Evolutionary conservation across 2,797 vertebrate genomes (phyloP), one percentile per base, ranked within the genome.

Genomic region (Enteromius fasciolatus): DNA sequence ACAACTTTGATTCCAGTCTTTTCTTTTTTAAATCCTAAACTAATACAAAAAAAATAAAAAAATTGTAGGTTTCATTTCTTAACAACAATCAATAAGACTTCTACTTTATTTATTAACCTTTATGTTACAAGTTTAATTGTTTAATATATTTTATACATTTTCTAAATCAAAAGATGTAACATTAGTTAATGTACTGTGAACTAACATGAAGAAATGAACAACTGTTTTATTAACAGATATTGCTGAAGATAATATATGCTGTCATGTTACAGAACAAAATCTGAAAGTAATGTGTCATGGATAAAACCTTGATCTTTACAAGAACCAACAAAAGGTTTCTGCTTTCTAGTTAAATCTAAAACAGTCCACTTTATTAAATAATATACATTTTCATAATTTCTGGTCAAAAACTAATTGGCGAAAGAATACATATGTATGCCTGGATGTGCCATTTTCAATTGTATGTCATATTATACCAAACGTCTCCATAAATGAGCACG

Each of bases 11-110:
- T 36, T 73, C 18, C 1, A 36, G 68, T 46, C 23, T 70, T 15
- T 28, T 25, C n/a, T 69, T 46, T 79, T 76, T 59, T 59, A 25
- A 70, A 44, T 57, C n/a, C n/a, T 79, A 28, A 75, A 54, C 10
- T 57, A 5, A 54, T 33, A 48, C 52, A 36, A 36, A 1, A 36
- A 12, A 0, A 4, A n/a, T 54, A 1, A 54, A n/a, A n/a, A n/a
- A n/a, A n/a, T n/a, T n/a, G 7, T 54, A 25, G 39, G 67, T 25
- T 25, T 69, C 4, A 18, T 46, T 70, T 46, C 36, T 41, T 68
- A 67, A 23, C 11, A 41, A 70, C 68, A 70, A 18, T 70, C 15
- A 70, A 11, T 25, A 48, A 11, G 28, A 20, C 41, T 69, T 69
- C 14, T 46, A 25, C 15, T 3, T 8, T 48, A 18, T 70, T 44